phyloP scores from a whole-genome alignment of 2,797 vertebrate species.

The Sandelia bainsii region DNA sequence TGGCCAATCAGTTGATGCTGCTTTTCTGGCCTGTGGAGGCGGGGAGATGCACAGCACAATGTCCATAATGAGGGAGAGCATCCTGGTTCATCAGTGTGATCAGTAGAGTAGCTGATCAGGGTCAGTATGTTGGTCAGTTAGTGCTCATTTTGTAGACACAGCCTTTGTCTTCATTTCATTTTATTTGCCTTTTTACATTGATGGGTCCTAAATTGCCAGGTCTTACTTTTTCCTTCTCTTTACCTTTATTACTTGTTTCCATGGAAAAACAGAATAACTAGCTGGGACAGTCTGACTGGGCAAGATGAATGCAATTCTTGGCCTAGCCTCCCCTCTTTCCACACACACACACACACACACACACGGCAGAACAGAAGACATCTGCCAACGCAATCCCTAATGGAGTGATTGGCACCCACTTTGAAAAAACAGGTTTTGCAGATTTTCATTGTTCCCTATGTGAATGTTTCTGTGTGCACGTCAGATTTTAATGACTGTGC shows the following conservation, averaged over 20 bases:
- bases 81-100: conserved; percentile 54
- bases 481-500: conserved; percentile 11
- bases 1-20: conserved; percentile 41
- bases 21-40: conserved; percentile 30
- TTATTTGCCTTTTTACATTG: conserved; percentile 34
- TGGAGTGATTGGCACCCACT: conserved; percentile 67
- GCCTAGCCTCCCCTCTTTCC: conserved; percentile 18
- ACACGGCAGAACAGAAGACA: neutral
- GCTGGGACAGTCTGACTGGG: conserved; percentile 40
- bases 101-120: conserved; percentile 41
- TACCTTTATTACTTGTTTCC: conserved; percentile 30
- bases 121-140: conserved; percentile 21
- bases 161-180: conserved; percentile 23
- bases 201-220: conserved; percentile 1
- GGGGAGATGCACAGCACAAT: neutral
- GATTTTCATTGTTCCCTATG: conserved; percentile 32
- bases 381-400: conserved; percentile 63
- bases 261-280: conserved; percentile 29
- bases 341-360: conserved; percentile 16
- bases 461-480: conserved; percentile 11
- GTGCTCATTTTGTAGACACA: conserved; percentile 16
- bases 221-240: conserved; percentile 34
- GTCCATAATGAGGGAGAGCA: conserved; percentile 38
- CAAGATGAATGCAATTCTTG: conserved; percentile 66
- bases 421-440: conserved; percentile 47